Base-by-base conservation (phyloP, 2,797 vertebrate genomes). In the Spea hammondii region DNA sequence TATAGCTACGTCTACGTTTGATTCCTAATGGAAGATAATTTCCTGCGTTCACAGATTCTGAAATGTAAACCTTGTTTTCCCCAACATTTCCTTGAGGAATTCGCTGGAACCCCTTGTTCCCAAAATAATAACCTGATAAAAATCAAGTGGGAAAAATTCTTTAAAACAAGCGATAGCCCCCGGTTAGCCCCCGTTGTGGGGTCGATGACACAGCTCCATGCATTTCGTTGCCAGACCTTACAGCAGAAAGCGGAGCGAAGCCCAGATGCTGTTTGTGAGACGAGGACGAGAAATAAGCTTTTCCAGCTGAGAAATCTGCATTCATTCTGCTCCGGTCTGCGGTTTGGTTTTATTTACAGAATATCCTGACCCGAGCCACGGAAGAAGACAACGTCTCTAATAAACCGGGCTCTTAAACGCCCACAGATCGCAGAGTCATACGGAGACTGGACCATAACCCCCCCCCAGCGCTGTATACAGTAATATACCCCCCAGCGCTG, bases 241-340 rank as follows among this genome's bases (percentile, higher is more conserved):
- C 50, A 72, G 65, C 13, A 65, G 11, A 8, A 45, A 1, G 55
- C 45, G 8, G 47, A 74, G 12, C 12, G 14, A 47, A 78, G 49
- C 69, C 60, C 69, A 71, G 76, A 71, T 65, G 50, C 49, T 72
- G 32, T 72, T 78, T 71, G 13, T 47, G 8, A 32, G 32, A 12
- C 55, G 11, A 78, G 68, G 72, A 54, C 49, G 13, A 70, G 49
- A 53, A 67, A 72, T 17, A 70, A 65, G n/a, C 5, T 5, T 12
- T 74, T 74, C 57, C 54, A 64, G 12, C 32, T 64, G 45, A 60
- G 44, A 78, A 65, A 78, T 71, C 57, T 71, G 76, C 49, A 55
- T 70, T 47, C 13, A 55, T 8, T 70, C 72, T 50, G 46, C 72
- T 74, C 47, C 44, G 72, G 72, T 74, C 51, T 74, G 72, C 51